Evolutionary conservation across 92 coral and sea anemone genomes (phyloP).

Genomic region (Blastomussa wellsi): DNA sequence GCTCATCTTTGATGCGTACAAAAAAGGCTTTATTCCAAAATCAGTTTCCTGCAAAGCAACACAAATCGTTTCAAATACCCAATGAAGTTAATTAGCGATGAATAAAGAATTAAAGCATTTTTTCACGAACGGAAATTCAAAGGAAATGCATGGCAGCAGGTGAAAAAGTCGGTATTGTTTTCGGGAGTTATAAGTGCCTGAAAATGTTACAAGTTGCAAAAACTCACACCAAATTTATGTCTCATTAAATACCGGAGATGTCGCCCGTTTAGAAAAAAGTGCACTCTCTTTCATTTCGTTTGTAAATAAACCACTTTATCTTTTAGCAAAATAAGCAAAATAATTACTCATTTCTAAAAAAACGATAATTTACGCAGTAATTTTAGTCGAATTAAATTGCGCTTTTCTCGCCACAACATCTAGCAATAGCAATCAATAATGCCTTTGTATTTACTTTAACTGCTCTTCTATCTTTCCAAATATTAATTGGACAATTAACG

Average conservation of each 20-base stretch:
- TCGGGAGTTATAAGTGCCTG: not conserved
- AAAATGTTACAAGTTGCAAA: not conserved
- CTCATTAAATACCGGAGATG: conserved; percentile 19
- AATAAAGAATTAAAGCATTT: not conserved
- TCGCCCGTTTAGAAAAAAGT: not conserved
- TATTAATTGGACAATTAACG: conserved; percentile 39
- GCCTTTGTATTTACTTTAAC: conserved; percentile 8
- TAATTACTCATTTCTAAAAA: conserved; percentile 4
- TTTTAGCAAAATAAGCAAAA: conserved; percentile 10
- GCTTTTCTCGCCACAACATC: conserved; percentile 30
- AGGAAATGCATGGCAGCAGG: conserved; percentile 5
- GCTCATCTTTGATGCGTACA: not conserved
- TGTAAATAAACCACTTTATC: conserved; percentile 2
- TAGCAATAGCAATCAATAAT: conserved; percentile 22
- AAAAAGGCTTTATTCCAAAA: not conserved
- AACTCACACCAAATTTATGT: conserved; percentile 2
- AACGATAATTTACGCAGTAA: conserved; percentile 21
- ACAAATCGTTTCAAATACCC: not conserved
- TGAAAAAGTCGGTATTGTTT: conserved; percentile 16
- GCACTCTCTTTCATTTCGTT: not conserved
- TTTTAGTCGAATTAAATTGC: conserved; percentile 34
- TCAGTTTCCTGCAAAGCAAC: not conserved
- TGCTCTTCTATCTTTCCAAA: conserved; percentile 26
- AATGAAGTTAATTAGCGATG: conserved; percentile 7
- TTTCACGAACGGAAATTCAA: not conserved